Conservation (phyloP, 2,888 invertebrate genomes). For the Caenorhabditis becei region DNA sequence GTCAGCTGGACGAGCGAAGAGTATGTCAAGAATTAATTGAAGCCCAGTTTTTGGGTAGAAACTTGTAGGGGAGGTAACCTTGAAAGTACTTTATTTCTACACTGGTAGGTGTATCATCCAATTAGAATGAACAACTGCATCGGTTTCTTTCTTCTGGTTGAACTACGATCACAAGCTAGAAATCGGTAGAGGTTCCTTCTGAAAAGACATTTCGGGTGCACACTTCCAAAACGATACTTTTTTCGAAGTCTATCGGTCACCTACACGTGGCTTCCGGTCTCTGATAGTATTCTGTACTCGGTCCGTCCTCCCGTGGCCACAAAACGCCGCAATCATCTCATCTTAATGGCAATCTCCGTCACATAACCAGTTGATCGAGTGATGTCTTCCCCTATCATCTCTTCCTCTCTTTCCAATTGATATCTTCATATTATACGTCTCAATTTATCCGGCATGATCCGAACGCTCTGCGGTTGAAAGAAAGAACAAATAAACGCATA, state of each 20-base stretch:
- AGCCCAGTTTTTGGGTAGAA: slow-evolving; percentile 5
- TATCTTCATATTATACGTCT: neutral
- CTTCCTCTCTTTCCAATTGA: slow-evolving; percentile 3
- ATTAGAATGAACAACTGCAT: neutral
- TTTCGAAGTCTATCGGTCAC: too few species aligned
- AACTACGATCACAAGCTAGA: too few species aligned
- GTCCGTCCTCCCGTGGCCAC: slow-evolving; percentile 1
- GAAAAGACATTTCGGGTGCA: too few species aligned
- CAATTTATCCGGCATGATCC: slow-evolving; percentile 24
- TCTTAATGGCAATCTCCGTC: slow-evolving; percentile 45
- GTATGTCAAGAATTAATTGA: slow-evolving; percentile 51
- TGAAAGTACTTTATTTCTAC: neutral
- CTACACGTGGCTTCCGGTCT: slow-evolving; percentile 26
- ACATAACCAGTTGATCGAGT: slow-evolving; percentile 41
- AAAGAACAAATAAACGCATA: slow-evolving; percentile 42
- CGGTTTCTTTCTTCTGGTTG: neutral
- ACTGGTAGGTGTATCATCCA: neutral
- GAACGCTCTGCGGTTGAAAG: slow-evolving; percentile 10
- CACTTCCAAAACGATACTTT: too few species aligned
- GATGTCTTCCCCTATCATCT: slow-evolving; percentile 14
- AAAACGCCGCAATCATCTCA: slow-evolving; percentile 13
- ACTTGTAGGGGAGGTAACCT: slow-evolving; percentile 10
- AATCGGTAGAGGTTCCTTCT: neutral
- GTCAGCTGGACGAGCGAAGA: slow-evolving; percentile 15
- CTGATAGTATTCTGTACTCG: slow-evolving; percentile 8